Percentiles rank a stretch among this genome's conserved stretches.
phyloP scores from a whole-genome alignment of 2,113 vertebrate species.

The Tricholaema leucomelas region DNA sequence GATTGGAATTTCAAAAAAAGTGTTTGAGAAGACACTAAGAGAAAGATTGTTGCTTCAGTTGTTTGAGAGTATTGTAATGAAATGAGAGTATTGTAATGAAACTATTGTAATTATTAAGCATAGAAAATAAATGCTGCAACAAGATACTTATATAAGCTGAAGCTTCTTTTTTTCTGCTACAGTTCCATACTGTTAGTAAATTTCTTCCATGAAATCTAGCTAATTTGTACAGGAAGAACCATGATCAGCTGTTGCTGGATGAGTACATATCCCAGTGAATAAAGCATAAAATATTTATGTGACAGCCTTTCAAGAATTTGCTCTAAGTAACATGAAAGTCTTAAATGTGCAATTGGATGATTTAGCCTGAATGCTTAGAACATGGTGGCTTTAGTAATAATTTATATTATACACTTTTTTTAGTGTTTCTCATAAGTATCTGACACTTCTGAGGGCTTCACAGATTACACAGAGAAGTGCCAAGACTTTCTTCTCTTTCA shows the following conservation, averaged over 20 bases:
- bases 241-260: neutral
- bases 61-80: neutral
- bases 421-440: neutral
- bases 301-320: neutral
- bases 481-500: neutral
- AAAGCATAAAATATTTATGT: neutral
- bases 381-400: neutral
- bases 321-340: neutral
- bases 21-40: neutral
- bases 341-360: neutral
- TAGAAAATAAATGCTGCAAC: conserved; percentile 10
- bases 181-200: neutral
- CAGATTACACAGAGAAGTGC: neutral
- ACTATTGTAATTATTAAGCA: neutral
- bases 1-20: neutral
- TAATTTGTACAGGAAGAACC: neutral
- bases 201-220: neutral
- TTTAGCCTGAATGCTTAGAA: neutral
- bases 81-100: neutral
- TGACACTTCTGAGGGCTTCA: neutral
- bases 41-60: neutral
- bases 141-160: neutral
- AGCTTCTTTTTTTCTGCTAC: neutral
- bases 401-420: neutral
- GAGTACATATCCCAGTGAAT: neutral